Base-by-base conservation (phyloP, 2,888 invertebrate genomes). In the Stenichneumon culpator region DNA sequence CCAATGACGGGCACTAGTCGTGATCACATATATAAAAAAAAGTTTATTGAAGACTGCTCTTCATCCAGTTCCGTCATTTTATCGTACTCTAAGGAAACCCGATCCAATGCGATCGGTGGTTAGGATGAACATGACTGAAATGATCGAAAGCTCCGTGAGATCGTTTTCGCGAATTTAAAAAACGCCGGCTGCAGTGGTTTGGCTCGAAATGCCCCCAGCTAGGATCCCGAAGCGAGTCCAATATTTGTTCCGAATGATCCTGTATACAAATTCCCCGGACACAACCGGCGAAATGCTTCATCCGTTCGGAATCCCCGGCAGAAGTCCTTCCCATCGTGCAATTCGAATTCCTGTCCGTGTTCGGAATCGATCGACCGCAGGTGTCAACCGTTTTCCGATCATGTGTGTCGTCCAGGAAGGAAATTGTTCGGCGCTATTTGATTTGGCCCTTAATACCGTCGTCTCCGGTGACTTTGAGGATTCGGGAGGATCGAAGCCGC, bases 351-450 rank as follows among this genome's bases (percentile, higher is more conserved):
- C 32, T 16, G 60, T 32, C 28, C 7, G 14, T 32, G 52, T 19
- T 3, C 19, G 19, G 32, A 36, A 36, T 70, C 11, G 44, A 19
- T 36, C 54, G 36, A 36, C 54, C 70, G 22, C 52, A 72, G 54
- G 54, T 54, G 54, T 67, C 50, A 50, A 32, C 32, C 36, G 32
- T 67, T 36, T 50, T 19, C 9, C 5, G 16, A 39, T 54, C 54
- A 54, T 39, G 39, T 36, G n/a, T 67, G 36, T 32, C 47, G 28
- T n/a, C 44, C 28, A n/a, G 19, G 19, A 47, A 44, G 44, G 57
- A 28, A 19, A 78, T 78, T 39, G 36, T 73, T 28, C 78, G 60
- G 75, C 16, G 47, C 28, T 57, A 47, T 78, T 78, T 78, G 22
- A 57, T 78, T 68, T 60, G 67, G 14, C 78, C 54, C 44, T 11